Percentiles rank a stretch among this genome's conserved stretches.
phyloP scores from a whole-genome alignment of 1,140 invertebrate species.

The Ooceraea biroi region DNA sequence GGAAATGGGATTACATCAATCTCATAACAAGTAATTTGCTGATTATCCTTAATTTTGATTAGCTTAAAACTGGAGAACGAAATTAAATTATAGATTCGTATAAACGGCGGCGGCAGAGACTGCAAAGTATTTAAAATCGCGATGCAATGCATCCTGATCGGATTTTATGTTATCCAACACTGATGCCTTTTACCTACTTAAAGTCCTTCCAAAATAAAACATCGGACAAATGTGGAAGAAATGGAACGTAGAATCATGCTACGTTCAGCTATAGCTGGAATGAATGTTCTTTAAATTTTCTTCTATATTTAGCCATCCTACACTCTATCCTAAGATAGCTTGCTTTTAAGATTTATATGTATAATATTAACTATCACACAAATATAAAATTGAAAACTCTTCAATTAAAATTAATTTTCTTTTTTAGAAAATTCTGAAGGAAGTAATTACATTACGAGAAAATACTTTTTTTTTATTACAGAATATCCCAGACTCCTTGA shows the following conservation, averaged over 20 bases:
- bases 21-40: neutral
- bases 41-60: conserved; percentile 3
- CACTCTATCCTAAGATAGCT: conserved; percentile 3
- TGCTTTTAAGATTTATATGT: neutral
- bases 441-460: neutral
- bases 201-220: conserved; percentile 12
- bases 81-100: conserved; percentile 9
- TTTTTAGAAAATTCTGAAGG: neutral
- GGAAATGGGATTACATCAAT: conserved; percentile 28
- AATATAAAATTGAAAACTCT: neutral
- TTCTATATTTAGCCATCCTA: conserved; percentile 55
- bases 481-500: neutral
- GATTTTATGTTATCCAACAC: neutral
- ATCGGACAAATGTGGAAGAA: conserved; percentile 5
- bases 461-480: conserved; percentile 10
- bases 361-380: neutral
- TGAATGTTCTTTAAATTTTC: conserved; percentile 48
- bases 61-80: conserved; percentile 49
- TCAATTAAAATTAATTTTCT: neutral
- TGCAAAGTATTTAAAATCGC: conserved; percentile 5
- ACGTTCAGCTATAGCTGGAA: conserved; percentile 48
- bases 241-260: neutral
- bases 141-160: neutral
- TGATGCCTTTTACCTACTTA: conserved; percentile 25
- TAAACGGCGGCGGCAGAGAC: conserved; percentile 74